Conservation (phyloP, 2,797 vertebrate genomes). For the Coilia nasus region DNA sequence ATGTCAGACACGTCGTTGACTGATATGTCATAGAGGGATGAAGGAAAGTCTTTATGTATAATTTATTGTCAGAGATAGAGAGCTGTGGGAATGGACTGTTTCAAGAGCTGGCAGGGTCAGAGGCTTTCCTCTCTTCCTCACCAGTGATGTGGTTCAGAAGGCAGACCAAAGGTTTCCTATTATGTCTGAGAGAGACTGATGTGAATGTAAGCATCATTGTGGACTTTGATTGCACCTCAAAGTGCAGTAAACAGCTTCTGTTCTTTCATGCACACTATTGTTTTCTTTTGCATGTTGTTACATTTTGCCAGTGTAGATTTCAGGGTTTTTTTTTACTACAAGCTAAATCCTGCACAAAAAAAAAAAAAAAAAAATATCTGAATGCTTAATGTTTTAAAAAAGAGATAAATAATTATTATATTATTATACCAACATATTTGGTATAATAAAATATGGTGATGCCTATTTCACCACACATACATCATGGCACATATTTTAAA, state of each 20-base stretch:
- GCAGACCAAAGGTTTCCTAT: conserved; percentile 35
- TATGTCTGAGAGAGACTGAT: conserved; percentile 2
- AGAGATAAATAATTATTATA: too few species aligned
- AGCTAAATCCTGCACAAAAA: background rate
- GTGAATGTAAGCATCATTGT: conserved; percentile 35
- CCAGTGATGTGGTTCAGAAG: conserved; percentile 30
- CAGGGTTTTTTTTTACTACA: background rate
- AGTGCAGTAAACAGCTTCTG: conserved; percentile 36
- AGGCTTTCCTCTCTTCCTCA: conserved; percentile 26
- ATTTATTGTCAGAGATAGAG: conserved; percentile 40
- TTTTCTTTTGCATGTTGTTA: background rate
- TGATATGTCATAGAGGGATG: conserved; percentile 15
- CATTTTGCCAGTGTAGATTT: background rate
- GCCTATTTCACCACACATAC: background rate
- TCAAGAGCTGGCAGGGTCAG: conserved; percentile 34
- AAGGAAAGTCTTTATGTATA: conserved; percentile 49
- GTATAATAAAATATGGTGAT: too few species aligned
- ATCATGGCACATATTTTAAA: background rate
- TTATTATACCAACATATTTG: too few species aligned
- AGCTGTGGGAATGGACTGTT: conserved; percentile 33
- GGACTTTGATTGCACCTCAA: conserved; percentile 42
- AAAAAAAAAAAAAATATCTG: background rate
- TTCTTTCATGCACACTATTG: background rate
- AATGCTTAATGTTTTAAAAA: too few species aligned
- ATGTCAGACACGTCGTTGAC: conserved; percentile 3